Conservation (phyloP, 1,140 invertebrate genomes). For the Ostrea denselamellosa region DNA sequence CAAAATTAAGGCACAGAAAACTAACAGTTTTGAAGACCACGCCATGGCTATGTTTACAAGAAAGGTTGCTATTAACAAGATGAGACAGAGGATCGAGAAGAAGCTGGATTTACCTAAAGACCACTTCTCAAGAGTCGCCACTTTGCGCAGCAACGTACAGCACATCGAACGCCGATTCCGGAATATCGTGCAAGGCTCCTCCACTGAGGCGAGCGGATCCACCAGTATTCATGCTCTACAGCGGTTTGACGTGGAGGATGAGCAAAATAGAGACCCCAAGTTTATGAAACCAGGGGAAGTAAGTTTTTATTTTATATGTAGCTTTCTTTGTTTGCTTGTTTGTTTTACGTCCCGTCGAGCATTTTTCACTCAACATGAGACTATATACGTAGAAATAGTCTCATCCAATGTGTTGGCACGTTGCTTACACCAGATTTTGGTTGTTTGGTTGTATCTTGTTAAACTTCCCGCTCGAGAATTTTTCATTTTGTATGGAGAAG, state of each 20-base stretch:
- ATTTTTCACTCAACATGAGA: no score
- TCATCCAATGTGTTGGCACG: no score
- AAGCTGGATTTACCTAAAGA: conserved; percentile 59
- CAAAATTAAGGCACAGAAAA: conserved; percentile 42
- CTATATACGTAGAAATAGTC: no score
- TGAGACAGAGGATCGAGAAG: conserved; percentile 56
- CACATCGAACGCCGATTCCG: conserved; percentile 54
- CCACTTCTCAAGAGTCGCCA: conserved; percentile 51
- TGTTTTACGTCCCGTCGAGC: no score
- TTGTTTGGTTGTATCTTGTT: no score
- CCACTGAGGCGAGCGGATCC: background rate
- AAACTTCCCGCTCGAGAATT: no score
- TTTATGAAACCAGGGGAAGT: conserved; percentile 59
- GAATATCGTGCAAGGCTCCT: background rate
- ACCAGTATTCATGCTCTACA: conserved; percentile 24
- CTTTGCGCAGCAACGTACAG: conserved; percentile 59
- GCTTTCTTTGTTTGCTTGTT: no score
- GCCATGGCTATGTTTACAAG: conserved; percentile 54
- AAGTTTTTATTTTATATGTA: background rate
- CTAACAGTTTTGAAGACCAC: conserved; percentile 43
- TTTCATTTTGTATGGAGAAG: no score
- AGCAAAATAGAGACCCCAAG: conserved; percentile 42
- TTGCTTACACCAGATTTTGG: no score
- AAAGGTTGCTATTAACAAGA: conserved; percentile 51
- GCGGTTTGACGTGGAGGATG: conserved; percentile 14